These are phyloP conservation scores for Campylomormyrus tamandua DNA, from an alignment of 2,113 vertebrate genomes.

Conservation along the genomic window DNA sequence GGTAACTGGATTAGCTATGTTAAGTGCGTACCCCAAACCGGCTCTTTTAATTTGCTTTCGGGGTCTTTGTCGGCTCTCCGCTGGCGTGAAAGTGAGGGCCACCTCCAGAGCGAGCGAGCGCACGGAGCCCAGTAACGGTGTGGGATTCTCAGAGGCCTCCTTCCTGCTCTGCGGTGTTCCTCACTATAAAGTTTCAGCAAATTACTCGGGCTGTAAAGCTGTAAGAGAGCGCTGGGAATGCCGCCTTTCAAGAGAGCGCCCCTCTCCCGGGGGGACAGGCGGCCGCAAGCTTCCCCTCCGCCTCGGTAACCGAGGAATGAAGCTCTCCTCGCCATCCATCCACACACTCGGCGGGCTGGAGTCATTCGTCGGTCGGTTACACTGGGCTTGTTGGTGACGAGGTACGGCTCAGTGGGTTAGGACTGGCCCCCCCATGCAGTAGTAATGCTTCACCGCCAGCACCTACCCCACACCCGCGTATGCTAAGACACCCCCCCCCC, in stretches of 20 bases:
- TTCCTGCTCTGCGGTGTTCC: slow-evolving; percentile 24
- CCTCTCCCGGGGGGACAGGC: background rate
- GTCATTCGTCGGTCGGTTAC: background rate
- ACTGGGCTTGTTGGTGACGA: background rate
- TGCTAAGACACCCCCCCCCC: background rate
- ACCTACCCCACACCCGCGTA: background rate
- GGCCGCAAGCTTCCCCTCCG: background rate
- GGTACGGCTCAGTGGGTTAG: background rate
- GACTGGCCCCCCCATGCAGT: background rate
- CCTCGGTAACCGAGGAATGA: background rate
- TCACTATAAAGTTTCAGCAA: slow-evolving; percentile 17
- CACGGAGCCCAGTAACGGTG: background rate
- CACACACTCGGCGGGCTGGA: background rate
- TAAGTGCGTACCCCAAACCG: background rate
- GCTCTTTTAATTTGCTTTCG: background rate
- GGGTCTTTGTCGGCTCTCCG: background rate
- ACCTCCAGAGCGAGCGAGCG: no score
- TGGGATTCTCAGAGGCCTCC: background rate
- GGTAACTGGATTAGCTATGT: background rate
- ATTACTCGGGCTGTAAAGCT: background rate
- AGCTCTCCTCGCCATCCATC: background rate
- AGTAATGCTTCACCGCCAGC: background rate
- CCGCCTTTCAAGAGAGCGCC: background rate
- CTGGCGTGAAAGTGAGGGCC: no score
- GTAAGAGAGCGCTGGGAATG: background rate